Base-by-base conservation (phyloP, 2,797 vertebrate genomes). In the Onychomys torridus region DNA sequence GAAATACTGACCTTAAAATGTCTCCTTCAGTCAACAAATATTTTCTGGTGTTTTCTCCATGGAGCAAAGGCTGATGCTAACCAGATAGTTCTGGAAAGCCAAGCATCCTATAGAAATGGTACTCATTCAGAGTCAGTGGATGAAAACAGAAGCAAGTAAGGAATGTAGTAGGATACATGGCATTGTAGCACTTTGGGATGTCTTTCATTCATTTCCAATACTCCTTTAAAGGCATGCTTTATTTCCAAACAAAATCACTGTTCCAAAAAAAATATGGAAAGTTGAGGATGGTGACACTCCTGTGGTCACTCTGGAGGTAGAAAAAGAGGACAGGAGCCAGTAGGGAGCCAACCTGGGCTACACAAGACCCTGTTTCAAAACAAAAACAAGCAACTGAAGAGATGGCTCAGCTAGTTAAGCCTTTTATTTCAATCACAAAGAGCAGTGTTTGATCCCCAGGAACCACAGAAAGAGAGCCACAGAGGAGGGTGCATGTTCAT, bases 221-320 rank as follows among this genome's bases (percentile, higher is more conserved):
- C 2, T 84, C 13, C 46, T 96, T 93, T 49, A 75, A 73, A 90
- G 52, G 5, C 88, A 4, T 87, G 37, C 49, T 84, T 89, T 59
- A 90, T 46, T 88, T 97, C 71, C 57, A 71, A 59, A 49, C 79
- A 91, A 86, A 92, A 75, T 76, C 14, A 69, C 14, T 81, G 23
- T 29, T 95, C 57, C 59, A 85, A 94, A 94, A 94, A n/a, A 89
- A 79, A 87, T 61, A 86, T 46, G 90, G 17, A 87, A 55, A 37
- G 65, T n/a, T 69, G 84, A 23, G 34, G 25, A 69, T 29, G 49
- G 23, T 37, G 4, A 16, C 65, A n/a, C 23, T 37, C 34, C 14
- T 71, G 46, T 55, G 34, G 34, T 87, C 52, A 71, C 65, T 71
- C 14, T 55, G 65, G 7, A 37, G 34, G 84, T 3, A n/a, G 46